Evolutionary conservation across 92 coral and sea anemone species (phyloP).

Genomic region (Siderastrea radians): DNA sequence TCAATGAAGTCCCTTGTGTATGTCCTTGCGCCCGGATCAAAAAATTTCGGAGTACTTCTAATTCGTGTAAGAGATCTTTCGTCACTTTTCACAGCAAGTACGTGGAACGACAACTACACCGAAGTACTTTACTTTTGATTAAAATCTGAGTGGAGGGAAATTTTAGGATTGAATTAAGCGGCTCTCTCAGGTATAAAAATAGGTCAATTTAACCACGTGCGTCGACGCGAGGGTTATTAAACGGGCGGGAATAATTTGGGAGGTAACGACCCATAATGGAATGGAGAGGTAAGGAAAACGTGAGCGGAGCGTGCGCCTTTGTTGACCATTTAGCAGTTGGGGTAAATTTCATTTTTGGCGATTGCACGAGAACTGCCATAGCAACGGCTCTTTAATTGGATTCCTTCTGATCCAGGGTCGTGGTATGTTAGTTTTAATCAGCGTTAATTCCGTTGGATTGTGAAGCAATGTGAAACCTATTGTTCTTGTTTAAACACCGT

Average conservation of each 20-base stretch:
- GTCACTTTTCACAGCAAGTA: not conserved
- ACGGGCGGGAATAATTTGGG: not conserved
- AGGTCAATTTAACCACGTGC: slow-evolving; percentile 24
- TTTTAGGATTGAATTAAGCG: not conserved
- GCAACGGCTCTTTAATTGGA: slow-evolving; percentile 59
- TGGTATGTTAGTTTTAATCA: slow-evolving; percentile 23
- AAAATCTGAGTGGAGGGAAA: not conserved
- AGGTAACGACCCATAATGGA: not conserved
- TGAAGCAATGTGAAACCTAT: slow-evolving; percentile 28
- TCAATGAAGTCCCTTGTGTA: not conserved
- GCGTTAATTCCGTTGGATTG: slow-evolving; percentile 36
- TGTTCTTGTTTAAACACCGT: slow-evolving; percentile 55
- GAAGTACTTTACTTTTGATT: no score
- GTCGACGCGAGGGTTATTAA: not conserved
- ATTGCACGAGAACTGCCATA: slow-evolving; percentile 50
- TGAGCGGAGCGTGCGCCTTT: slow-evolving; percentile 2
- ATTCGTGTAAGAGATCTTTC: not conserved
- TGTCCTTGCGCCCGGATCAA: not conserved
- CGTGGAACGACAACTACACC: not conserved
- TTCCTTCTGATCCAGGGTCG: slow-evolving; percentile 16
- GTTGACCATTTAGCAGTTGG: slow-evolving; percentile 23
- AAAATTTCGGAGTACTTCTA: not conserved
- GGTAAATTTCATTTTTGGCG: slow-evolving; percentile 36
- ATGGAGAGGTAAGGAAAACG: not conserved
- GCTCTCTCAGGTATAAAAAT: not conserved